Evolutionary conservation across 92 coral and sea anemone species (phyloP).

Genomic region (Siderastrea siderea): DNA sequence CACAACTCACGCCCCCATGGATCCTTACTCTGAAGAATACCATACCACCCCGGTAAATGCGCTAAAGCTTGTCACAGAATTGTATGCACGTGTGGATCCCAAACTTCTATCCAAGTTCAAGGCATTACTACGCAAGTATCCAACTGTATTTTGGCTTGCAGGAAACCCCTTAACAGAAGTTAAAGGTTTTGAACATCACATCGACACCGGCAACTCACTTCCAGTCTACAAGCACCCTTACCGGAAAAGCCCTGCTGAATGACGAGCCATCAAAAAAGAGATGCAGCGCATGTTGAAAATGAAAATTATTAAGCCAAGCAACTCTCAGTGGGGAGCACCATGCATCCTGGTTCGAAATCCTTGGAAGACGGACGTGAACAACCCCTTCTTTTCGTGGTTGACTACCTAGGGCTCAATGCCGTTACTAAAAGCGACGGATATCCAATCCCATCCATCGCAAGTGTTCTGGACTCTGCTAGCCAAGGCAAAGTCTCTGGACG

Average conservation of each 20-base stretch:
- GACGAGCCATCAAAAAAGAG: conserved; percentile 19
- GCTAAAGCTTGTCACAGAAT: background rate
- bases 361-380: background rate
- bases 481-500: too few species aligned
- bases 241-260: conserved; percentile 14
- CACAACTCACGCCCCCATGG: conserved; percentile 11
- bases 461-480: conserved; percentile 43
- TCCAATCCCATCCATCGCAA: conserved; percentile 14
- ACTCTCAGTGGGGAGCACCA: conserved; percentile 19
- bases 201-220: conserved; percentile 17
- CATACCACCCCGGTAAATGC: background rate
- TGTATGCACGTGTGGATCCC: background rate
- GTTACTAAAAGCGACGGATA: background rate
- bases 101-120: background rate
- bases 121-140: background rate
- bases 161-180: conserved; percentile 5
- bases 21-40: conserved; percentile 14
- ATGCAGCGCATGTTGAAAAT: background rate
- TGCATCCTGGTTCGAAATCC: background rate
- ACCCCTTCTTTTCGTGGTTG: background rate
- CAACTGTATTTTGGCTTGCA: conserved; percentile 22
- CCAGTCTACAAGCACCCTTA: conserved; percentile 35
- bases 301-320: conserved; percentile 7
- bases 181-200: conserved; percentile 13
- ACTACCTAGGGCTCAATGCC: background rate